Base-by-base conservation (phyloP, 2,888 invertebrate species). In the Tetramorium bicarinatum region DNA sequence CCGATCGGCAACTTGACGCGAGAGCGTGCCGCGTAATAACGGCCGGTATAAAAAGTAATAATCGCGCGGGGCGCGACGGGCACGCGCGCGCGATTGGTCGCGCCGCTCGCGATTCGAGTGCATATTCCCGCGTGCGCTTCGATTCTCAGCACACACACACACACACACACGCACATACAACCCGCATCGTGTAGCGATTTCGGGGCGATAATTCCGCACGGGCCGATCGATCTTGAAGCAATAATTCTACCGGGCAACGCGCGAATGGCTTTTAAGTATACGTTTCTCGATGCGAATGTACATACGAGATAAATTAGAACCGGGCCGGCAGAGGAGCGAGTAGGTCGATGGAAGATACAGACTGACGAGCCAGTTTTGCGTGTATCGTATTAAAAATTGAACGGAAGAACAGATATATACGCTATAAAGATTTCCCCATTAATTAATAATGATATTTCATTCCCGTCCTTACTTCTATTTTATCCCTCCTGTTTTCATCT, bases 1-100 rank as follows among this genome's bases (percentile, higher is more conserved):
- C 80, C 84, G 82, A 86, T 84, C 62, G 69, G 85, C 80, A 82
- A 69, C 77, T 86, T 80, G 79, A 84, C 75, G 61, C 61, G 56
- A 38, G 56, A 38, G 74, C 77, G 75, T 66, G 49, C 84, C 56
- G 61, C 56, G 61, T 81, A 84, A 80, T 83, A 62, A 83, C 61
- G 52, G 49, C 47, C 21, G 21, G 25, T 76, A 52, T 67, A 79
- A 72, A 85, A 76, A 79, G 79, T 85, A 85, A 85, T 83, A 72
- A 67, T 67, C 66, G 61, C 59, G 54, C 21, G 7, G 61, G 49
- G 54, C 21, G 7, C 52, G 71, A 47, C 21, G 29, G 38, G 71
- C 71, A 72, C 71, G 71, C 54, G 71, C 54, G 71, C 56, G 71
- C 71, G 54, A 69, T 69, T 69, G 69, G 49, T 52, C 8, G 52